A percentile compares a stretch with the other conserved stretches of the same genome.
These are phyloP conservation scores for Telmatochromis bifrenatus DNA, from an alignment of 2,113 vertebrate genomes.

Conservation along the genomic window DNA sequence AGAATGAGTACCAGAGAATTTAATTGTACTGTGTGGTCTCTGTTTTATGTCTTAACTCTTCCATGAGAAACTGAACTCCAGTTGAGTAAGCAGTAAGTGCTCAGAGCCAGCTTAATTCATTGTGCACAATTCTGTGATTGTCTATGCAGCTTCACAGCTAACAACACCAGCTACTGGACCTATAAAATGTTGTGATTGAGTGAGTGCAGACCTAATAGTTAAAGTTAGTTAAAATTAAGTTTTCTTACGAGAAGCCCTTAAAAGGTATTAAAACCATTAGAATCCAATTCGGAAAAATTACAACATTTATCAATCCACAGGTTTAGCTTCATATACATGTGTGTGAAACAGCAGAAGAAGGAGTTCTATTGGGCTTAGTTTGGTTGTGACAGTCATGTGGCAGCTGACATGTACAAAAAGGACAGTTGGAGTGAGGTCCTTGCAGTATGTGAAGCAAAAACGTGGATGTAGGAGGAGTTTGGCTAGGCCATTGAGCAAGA, in stretches of 20 bases:
- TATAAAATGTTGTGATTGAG: background rate
- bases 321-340: background rate
- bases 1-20: background rate
- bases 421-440: background rate
- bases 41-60: background rate
- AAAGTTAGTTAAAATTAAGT: background rate
- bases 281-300: background rate
- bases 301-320: accelerated
- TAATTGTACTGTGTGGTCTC: background rate
- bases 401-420: background rate
- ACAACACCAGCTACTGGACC: background rate
- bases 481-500: background rate
- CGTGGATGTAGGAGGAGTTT: background rate
- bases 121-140: background rate
- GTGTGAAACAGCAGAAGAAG: background rate
- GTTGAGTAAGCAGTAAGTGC: background rate
- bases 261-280: background rate
- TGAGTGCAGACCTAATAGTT: background rate
- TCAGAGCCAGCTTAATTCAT: background rate
- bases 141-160: background rate
- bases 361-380: background rate
- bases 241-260: background rate
- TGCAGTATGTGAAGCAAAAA: accelerated
- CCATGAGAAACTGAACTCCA: background rate
- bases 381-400: accelerated